phyloP scores from a whole-genome alignment of 2,113 vertebrate species.

The Dascyllus trimaculatus region DNA sequence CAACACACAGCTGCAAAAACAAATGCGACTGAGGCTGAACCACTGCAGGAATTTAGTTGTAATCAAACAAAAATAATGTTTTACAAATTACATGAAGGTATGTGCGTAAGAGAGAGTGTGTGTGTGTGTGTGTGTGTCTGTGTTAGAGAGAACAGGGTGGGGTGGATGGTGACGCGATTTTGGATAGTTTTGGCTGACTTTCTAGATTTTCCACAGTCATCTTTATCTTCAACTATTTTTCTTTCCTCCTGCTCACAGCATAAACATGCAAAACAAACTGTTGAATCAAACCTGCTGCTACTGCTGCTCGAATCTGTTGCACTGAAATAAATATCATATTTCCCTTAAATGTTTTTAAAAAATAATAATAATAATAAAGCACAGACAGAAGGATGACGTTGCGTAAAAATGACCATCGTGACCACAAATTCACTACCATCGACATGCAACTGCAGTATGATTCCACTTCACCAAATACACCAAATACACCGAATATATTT shows the following conservation, averaged over 20 bases:
- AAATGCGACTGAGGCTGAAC: too few relatives aligned
- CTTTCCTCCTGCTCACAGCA: not conserved
- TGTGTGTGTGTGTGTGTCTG: not conserved
- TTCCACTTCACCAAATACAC: not conserved
- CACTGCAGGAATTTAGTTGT: not conserved
- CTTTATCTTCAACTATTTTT: not conserved
- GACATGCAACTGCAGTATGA: not conserved
- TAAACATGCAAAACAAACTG: conserved; percentile 37
- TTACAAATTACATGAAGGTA: too few relatives aligned
- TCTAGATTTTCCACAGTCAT: conserved; percentile 28
- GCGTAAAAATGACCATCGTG: not conserved
- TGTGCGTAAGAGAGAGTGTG: too few relatives aligned
- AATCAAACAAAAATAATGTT: not conserved
- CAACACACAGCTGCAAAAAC: not conserved
- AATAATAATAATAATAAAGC: not conserved
- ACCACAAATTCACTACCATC: not conserved
- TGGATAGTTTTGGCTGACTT: conserved; percentile 29
- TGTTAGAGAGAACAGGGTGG: not conserved
- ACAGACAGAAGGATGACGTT: not conserved
- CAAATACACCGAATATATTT: not conserved
- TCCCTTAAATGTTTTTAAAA: not conserved
- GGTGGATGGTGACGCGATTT: conserved; percentile 17
- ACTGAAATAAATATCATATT: not conserved
- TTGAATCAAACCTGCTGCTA: conserved; percentile 21
- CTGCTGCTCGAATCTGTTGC: not conserved